A percentile compares a stretch with the other conserved stretches of the same genome.
These are phyloP conservation scores for Rhinoraja longicauda DNA, from an alignment of 2,797 vertebrate species.

Conservation along the genomic window DNA sequence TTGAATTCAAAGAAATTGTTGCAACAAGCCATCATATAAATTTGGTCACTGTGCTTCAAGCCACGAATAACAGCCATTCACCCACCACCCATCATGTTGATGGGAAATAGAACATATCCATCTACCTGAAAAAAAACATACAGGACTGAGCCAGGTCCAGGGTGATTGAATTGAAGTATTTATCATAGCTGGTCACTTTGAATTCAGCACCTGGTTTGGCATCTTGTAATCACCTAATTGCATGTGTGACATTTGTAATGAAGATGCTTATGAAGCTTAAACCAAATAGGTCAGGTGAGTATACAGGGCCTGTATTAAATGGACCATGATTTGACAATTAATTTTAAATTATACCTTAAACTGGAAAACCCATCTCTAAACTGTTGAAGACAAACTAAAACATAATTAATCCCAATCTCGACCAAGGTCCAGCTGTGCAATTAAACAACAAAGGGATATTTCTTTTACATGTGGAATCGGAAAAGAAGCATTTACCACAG, in stretches of 20 bases:
- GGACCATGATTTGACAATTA: background rate
- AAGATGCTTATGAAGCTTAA: background rate
- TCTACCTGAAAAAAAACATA: background rate
- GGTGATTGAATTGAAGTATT: background rate
- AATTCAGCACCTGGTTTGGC: background rate
- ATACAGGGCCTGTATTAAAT: background rate
- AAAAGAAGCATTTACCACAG: background rate
- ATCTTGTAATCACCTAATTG: background rate
- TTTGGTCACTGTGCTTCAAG: slow-evolving; percentile 3
- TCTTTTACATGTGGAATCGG: background rate
- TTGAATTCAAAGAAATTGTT: slow-evolving; percentile 28
- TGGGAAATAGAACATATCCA: background rate
- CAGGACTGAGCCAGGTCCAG: background rate
- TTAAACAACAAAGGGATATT: background rate
- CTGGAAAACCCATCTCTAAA: background rate
- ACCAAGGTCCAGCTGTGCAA: background rate
- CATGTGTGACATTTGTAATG: background rate
- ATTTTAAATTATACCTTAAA: background rate
- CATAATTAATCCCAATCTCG: background rate
- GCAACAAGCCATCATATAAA: slow-evolving; percentile 22
- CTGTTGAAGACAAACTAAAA: background rate
- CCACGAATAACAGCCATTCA: background rate
- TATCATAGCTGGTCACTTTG: background rate
- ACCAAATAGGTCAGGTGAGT: background rate
- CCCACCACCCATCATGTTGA: slow-evolving; percentile 14